phyloP scores from a whole-genome alignment of 2,113 vertebrate species.

The zebrafish (Danio rerio) region GRCz12tu NC_133183.1:11798501-11799000 shows the following conservation, averaged over 20 bases:
- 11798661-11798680: conserved; percentile 39
- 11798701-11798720: neutral
- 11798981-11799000: neutral
- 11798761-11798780: neutral
- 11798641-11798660: conserved; percentile 33
- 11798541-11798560: conserved; percentile 17
- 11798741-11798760: neutral
- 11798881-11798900: conserved; percentile 38
- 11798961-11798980: conserved; percentile 20
- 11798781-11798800: neutral
- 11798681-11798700: conserved; percentile 16
- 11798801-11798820: conserved; percentile 11
- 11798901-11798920: conserved; percentile 35
- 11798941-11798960: conserved; percentile 28
- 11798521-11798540: neutral
- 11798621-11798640: conserved; percentile 57
- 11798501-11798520: neutral
- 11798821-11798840: conserved; percentile 18
- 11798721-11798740: conserved; percentile 14
- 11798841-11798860: neutral
- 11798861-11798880: conserved; percentile 15
- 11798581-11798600: conserved; percentile 37
- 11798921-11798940: conserved; percentile 38
- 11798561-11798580: conserved; percentile 51
- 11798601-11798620: conserved; percentile 30